phyloP scores from a whole-genome alignment of 1,140 invertebrate genomes.

The Trinorchestia longiramus region DNA sequence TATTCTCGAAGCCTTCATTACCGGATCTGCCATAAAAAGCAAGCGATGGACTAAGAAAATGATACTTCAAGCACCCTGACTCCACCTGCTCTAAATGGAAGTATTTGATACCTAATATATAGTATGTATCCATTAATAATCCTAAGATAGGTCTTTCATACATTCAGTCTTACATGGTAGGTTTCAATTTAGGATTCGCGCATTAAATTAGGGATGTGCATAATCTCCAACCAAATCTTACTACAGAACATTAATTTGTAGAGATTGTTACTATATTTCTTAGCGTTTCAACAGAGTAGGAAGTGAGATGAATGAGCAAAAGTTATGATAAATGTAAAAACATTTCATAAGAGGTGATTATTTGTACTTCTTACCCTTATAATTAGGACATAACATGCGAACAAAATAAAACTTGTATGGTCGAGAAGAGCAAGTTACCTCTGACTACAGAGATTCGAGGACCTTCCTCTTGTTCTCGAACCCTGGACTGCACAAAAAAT shows the following conservation, averaged over 20 bases:
- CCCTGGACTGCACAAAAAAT: constrained; percentile 45
- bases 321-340: background rate
- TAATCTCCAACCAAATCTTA: background rate
- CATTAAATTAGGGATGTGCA: background rate
- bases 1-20: background rate
- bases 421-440: constrained; percentile 29
- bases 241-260: background rate
- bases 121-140: no score
- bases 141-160: no score
- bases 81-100: background rate
- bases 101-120: no score
- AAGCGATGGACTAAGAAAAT: background rate
- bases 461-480: constrained; percentile 44
- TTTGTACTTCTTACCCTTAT: constrained; percentile 24
- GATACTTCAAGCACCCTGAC: background rate
- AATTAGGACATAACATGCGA: constrained; percentile 45
- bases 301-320: background rate
- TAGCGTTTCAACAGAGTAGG: background rate
- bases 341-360: background rate
- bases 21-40: background rate
- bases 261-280: background rate
- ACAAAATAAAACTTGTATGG: constrained; percentile 31
- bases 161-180: no score
- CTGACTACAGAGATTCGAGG: constrained; percentile 47
- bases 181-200: background rate